Base-by-base conservation (phyloP, 2,797 vertebrate genomes). In the Sebastes steindachneri region DNA sequence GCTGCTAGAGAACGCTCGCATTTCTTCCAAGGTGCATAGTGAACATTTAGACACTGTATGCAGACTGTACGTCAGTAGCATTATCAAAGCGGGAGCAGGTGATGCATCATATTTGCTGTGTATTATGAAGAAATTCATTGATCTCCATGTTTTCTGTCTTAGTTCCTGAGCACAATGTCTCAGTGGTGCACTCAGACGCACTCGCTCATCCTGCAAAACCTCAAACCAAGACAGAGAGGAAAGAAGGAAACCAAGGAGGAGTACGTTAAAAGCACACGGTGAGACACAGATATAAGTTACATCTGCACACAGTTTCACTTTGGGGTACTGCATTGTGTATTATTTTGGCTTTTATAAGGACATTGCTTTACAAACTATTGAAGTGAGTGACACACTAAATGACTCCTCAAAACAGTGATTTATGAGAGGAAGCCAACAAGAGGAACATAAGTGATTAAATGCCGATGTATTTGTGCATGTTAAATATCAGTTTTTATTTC, bases 101-200 rank as follows among this genome's bases (percentile, higher is more conserved):
- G 14, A 2, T 26, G 33, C 17, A 5, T 66, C 29, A 35, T 35
- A 19, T 53, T 64, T 31, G 21, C 67, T 63, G 3, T 62, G 10
- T 48, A 0, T 26, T 7, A 2, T 28, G 7, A 35, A 48, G 4
- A 23, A 57, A 7, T 75, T 73, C 54, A 28, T 67, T 55, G 65
- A 71, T 68, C 41, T 11, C n/a, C 1, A 4, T 83, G 26, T 80
- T 76, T 51, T 88, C 26, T 64, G 29, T 75, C 48, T 12, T 88
- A 99, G 98, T 99, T 99, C 92, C 95, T 99, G 92, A 94, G 96
- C 76, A 99, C 97, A 80, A 85, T 99, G 86, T 97, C 98, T 57
- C 98, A 99, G 92, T 99, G 99, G 98, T 99, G 99, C 94, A 99
- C 97, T 23, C 99, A 99, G 94, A 99, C 98, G 0, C 99, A 99